These are phyloP conservation scores for Chymomyza caudatula DNA, from an alignment of 2,888 invertebrate genomes.

Conservation along the genomic window DNA sequence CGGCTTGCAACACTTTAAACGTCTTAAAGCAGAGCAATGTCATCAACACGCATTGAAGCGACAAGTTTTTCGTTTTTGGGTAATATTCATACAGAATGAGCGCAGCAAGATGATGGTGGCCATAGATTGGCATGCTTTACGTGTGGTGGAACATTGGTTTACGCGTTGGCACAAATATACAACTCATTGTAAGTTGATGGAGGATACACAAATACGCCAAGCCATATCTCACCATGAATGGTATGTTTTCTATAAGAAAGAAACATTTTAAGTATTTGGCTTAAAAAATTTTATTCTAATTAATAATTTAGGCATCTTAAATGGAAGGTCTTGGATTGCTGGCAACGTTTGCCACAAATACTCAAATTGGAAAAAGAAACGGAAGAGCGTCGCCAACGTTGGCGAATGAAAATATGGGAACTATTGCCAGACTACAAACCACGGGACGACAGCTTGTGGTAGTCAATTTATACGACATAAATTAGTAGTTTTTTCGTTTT, in stretches of 20 bases:
- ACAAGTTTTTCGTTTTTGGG: slow-evolving; percentile 79
- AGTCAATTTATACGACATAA: slow-evolving; percentile 23
- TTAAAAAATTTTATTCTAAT: background rate
- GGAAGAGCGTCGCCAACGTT: slow-evolving; percentile 83
- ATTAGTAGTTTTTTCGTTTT: background rate
- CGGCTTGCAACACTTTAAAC: slow-evolving; percentile 79
- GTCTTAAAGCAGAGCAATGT: slow-evolving; percentile 81
- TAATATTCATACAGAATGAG: slow-evolving; percentile 62
- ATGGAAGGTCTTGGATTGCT: slow-evolving; percentile 80
- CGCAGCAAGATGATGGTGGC: slow-evolving; percentile 83
- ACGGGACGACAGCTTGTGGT: slow-evolving; percentile 62
- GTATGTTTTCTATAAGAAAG: slow-evolving; percentile 43
- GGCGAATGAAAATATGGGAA: slow-evolving; percentile 85
- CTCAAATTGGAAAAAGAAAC: slow-evolving; percentile 83
- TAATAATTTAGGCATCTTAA: slow-evolving; percentile 73
- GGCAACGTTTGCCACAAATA: slow-evolving; percentile 83
- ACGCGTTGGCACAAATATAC: slow-evolving; percentile 79
- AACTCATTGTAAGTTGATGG: slow-evolving; percentile 78
- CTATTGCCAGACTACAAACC: slow-evolving; percentile 85
- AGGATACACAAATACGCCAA: slow-evolving; percentile 78
- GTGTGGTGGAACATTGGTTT: slow-evolving; percentile 80
- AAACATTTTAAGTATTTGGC: background rate
- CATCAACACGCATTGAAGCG: slow-evolving; percentile 79
- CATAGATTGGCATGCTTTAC: slow-evolving; percentile 84
- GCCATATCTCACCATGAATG: slow-evolving; percentile 77